Percentiles rank a stretch among this genome's conserved stretches.
Conservation (phyloP, 2,113 vertebrate species). For the Actenoides hombroni region DNA sequence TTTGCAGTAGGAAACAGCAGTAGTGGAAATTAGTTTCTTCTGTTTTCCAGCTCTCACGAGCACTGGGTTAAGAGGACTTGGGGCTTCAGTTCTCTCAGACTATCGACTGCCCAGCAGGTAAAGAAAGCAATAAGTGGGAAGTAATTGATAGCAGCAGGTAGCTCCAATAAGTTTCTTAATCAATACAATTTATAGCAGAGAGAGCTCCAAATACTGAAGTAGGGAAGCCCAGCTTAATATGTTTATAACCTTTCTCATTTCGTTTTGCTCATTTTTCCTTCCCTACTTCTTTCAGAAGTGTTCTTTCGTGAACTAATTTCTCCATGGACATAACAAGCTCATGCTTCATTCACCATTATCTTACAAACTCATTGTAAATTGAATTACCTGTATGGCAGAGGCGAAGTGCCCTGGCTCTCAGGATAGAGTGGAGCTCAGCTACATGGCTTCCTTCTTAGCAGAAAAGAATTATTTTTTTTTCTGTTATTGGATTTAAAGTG, state of each 20-base stretch:
- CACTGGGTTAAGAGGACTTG: not conserved
- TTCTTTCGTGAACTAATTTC: constrained; percentile 17
- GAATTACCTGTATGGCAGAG: constrained; percentile 21
- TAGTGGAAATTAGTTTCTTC: not conserved
- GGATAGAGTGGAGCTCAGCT: not conserved
- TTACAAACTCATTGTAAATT: constrained; percentile 3
- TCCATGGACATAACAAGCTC: not conserved
- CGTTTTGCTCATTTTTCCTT: not conserved
- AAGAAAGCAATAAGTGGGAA: constrained; percentile 6
- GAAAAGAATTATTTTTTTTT: not conserved
- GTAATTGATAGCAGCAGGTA: constrained; percentile 40
- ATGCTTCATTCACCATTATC: not conserved
- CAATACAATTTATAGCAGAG: constrained; percentile 37
- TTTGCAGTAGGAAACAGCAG: not conserved
- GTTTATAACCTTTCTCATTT: constrained; percentile 18
- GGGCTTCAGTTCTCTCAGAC: not conserved
- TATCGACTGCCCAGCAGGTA: not conserved
- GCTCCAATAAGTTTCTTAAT: constrained; percentile 35
- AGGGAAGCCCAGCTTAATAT: not conserved
- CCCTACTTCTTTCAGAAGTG: not conserved
- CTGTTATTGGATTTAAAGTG: not conserved
- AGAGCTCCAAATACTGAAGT: not conserved
- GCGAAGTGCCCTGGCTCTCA: not conserved
- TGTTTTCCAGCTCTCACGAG: not conserved
- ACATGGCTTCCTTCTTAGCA: not conserved